These are phyloP conservation scores for Nannospalax galili DNA, from an alignment of 2,113 vertebrate species.

Conservation along the genomic window DNA sequence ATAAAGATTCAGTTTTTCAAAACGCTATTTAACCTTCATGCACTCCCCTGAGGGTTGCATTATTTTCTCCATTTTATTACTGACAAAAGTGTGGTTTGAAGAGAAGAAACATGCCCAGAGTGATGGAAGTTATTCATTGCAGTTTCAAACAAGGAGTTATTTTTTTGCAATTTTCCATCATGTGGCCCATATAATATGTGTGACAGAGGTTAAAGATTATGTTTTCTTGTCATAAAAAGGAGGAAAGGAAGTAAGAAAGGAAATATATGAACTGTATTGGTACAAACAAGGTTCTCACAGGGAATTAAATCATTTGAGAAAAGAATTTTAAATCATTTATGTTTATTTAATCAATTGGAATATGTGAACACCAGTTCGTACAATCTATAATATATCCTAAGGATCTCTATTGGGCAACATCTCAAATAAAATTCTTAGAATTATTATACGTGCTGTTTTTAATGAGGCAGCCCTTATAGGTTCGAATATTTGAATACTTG, in stretches of 20 bases:
- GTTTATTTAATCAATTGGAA: background rate
- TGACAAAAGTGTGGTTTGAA: background rate
- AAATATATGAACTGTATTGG: background rate
- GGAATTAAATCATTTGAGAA: background rate
- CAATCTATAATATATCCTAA: background rate
- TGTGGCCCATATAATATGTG: background rate
- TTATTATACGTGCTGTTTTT: background rate
- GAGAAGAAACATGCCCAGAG: background rate
- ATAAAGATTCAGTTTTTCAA: background rate
- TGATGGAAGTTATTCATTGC: background rate
- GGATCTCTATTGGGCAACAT: background rate
- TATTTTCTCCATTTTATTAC: background rate
- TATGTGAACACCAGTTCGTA: background rate
- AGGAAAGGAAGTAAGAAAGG: background rate
- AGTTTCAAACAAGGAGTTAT: slow-evolving; percentile 25
- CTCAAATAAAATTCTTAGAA: background rate
- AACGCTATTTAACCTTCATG: background rate
- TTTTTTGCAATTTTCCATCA: background rate
- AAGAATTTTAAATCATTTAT: background rate
- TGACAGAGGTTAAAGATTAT: background rate
- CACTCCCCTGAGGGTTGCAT: background rate
- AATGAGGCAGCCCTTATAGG: too few species aligned
- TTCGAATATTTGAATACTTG: too few species aligned
- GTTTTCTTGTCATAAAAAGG: background rate
- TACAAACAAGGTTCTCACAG: background rate